Conservation (phyloP, 2,113 vertebrate species). For the Saguinus midas region DNA sequence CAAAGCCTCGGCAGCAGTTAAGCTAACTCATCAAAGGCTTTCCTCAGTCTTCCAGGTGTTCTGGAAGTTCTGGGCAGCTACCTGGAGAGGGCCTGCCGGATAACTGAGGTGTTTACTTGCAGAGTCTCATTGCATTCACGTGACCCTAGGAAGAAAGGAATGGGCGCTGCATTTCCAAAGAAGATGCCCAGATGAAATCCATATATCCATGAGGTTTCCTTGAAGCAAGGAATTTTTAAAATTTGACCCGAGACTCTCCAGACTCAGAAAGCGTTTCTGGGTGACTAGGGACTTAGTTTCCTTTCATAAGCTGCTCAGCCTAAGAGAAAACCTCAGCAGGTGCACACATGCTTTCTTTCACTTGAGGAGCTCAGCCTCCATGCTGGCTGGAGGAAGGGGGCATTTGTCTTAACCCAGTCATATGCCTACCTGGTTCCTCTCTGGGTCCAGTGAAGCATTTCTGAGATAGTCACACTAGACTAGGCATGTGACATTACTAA, state of each 20-base stretch:
- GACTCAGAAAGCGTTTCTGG: neutral
- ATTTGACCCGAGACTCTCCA: neutral
- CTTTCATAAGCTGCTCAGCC: neutral
- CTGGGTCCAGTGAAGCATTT: neutral
- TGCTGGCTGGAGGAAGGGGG: neutral
- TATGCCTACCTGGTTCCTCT: neutral
- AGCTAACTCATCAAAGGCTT: neutral
- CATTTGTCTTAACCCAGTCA: neutral
- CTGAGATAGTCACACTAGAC: neutral
- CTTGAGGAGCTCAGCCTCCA: neutral
- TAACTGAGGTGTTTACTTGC: neutral
- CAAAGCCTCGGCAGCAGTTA: neutral
- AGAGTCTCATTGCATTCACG: neutral
- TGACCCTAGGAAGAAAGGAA: neutral
- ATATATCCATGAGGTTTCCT: neutral
- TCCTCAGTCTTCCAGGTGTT: neutral
- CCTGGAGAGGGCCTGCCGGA: neutral
- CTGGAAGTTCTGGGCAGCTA: neutral
- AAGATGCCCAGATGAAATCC: neutral
- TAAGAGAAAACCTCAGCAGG: neutral
- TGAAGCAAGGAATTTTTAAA: slow-evolving; percentile 3
- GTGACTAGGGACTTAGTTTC: neutral
- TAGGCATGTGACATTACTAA: neutral
- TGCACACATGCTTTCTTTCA: neutral
- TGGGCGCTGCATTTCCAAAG: neutral